Percentiles rank a stretch among this genome's conserved stretches.
Conservation (phyloP, 2,888 invertebrate genomes). For the Cyaniris semiargus region DNA sequence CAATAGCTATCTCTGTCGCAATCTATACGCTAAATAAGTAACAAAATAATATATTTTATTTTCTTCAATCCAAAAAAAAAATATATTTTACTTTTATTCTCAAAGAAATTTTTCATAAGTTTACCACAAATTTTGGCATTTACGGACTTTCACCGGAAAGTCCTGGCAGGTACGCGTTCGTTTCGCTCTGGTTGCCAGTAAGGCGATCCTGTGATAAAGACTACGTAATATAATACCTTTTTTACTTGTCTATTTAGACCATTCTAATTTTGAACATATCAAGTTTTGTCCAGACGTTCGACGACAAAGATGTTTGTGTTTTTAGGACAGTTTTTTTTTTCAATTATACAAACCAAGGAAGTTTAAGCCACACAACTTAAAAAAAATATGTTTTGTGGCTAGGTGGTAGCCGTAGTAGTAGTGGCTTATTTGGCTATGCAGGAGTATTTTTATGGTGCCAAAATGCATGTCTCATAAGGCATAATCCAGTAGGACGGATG, state of each 20-base stretch:
- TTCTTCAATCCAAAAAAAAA: no score
- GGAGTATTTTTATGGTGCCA: no score
- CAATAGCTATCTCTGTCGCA: no score
- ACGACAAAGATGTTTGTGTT: not conserved
- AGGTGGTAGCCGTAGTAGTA: no score
- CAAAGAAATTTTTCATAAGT: not conserved
- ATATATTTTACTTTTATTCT: not conserved
- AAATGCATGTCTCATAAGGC: no score
- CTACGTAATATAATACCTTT: constrained; percentile 31
- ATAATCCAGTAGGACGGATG: no score
- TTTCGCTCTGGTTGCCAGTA: constrained; percentile 65
- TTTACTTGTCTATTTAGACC: constrained; percentile 26
- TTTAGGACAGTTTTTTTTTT: not conserved
- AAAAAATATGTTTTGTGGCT: no score
- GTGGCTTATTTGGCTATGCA: no score
- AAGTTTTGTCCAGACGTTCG: constrained; percentile 9
- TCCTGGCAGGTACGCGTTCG: constrained; percentile 47
- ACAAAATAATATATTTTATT: no score
- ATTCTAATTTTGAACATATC: constrained; percentile 33
- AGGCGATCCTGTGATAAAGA: constrained; percentile 68
- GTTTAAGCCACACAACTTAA: no score
- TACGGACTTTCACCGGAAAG: constrained; percentile 37
- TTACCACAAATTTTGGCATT: not conserved
- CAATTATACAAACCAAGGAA: no score
- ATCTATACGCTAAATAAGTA: no score